Base-by-base conservation (phyloP, 2,888 invertebrate genomes). In the Hyposoter didymator region DNA sequence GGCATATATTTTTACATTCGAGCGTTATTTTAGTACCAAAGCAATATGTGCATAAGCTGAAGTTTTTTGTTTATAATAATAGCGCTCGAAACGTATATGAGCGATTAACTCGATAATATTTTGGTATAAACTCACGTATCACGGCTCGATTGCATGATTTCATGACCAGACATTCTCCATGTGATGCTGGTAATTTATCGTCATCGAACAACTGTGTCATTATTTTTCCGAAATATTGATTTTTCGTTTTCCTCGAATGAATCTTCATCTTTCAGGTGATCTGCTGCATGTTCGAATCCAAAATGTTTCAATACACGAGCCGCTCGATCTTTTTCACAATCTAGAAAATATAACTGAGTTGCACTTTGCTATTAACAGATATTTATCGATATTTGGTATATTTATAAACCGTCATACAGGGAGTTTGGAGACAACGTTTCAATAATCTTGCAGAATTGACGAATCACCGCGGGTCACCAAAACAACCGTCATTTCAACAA, bases 331-430 rank as follows among this genome's bases (percentile, higher is more conserved):
- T 69, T 19, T 19, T 10, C 3, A 45, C 45, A 17, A 39, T 22
- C 2, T 28, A 22, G 0, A 39, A 22, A 69, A 28, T 69, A 14
- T 45, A 45, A 22, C 45, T 45, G 19, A 14, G 14, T 47, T 75
- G 6, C 45, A 12, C 47, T 47, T 39, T 75, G 59, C 49, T 69
- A 81, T 81, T 22, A 62, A 75, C 62, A 81, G 69, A 49, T 47
- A 47, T 75, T 82, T 75, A 79, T 80, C 70, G n/a, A 35, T 43
- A 70, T 43, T 70, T 59, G 22, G 49, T 59, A 64, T 84, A 64
- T 84, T 79, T 43, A 43, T 79, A 78, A 83, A 55, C 43, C n/a
- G 39, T 52, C 66, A 28, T 52, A 28, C 67, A 64, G 49, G 17
- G 62, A 69, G 74, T 19, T 74, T 62, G 32, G 12, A 59, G 35